A percentile compares a stretch with the other conserved stretches of the same genome.
Conservation (phyloP, 64 coral and sea anemone species). For the Dendronephthya gigantea region DNA sequence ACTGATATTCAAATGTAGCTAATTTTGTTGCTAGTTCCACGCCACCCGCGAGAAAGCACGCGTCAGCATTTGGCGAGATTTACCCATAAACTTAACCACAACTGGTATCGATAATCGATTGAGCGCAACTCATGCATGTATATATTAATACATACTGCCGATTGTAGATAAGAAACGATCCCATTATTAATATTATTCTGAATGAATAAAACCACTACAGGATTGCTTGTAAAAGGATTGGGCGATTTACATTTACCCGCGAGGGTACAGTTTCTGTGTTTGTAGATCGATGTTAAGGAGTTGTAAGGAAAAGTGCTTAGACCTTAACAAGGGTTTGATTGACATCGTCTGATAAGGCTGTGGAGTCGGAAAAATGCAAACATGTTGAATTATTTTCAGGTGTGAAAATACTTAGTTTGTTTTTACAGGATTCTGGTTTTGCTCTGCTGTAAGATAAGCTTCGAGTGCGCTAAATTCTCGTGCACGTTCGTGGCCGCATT, state of each 20-base stretch:
- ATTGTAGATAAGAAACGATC: not conserved
- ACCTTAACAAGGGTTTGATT: not conserved
- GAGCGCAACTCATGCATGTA: not conserved
- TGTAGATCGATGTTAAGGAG: too few relatives aligned
- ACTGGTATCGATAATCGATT: slow-evolving; percentile 3
- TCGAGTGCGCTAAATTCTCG: not conserved
- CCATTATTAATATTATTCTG: too few relatives aligned
- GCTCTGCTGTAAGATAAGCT: not conserved
- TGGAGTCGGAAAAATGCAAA: not conserved
- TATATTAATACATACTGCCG: too few relatives aligned
- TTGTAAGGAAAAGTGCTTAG: not conserved
- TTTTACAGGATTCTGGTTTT: not conserved
- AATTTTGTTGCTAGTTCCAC: not conserved
- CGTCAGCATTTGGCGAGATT: not conserved
- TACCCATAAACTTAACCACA: not conserved
- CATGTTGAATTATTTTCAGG: not conserved
- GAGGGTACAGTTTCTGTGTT: not conserved
- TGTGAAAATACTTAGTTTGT: not conserved
- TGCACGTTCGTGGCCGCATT: not conserved
- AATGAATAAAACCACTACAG: too few relatives aligned
- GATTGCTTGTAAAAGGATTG: too few relatives aligned
- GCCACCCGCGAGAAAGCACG: not conserved
- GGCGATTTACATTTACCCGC: not conserved
- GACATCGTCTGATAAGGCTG: not conserved
- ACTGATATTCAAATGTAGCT: too few relatives aligned